Percentiles rank a stretch among this genome's conserved stretches.
phyloP scores from a whole-genome alignment of 2,113 vertebrate species.

The Protobothrops mucrosquamatus region DNA sequence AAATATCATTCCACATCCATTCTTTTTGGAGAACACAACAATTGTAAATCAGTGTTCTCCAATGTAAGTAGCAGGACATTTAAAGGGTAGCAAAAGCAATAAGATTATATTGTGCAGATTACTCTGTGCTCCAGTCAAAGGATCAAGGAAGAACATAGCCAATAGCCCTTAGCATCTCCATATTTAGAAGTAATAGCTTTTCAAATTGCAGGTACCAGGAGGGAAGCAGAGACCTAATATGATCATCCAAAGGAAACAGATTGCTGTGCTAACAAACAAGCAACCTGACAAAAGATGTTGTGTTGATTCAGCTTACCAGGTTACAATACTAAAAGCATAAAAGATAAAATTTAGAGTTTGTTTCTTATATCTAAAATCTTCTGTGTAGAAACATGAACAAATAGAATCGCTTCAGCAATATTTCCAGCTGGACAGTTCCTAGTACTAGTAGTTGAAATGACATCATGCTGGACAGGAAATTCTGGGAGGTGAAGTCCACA shows the following conservation, averaged over 20 bases:
- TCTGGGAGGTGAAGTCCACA: not conserved
- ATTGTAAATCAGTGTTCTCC: not conserved
- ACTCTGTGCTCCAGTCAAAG: not conserved
- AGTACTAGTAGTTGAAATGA: not conserved
- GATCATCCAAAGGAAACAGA: not conserved
- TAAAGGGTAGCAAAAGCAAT: not conserved
- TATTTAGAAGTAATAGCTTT: not conserved
- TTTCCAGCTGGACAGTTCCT: not conserved
- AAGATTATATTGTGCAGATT: not conserved
- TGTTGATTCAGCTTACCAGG: not conserved
- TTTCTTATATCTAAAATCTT: not conserved
- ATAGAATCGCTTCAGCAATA: not conserved
- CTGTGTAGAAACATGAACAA: not conserved
- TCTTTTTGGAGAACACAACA: not conserved
- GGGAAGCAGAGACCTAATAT: not conserved
- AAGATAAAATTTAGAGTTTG: not conserved
- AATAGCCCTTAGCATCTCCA: not conserved
- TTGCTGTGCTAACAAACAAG: not conserved
- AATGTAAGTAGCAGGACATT: not conserved
- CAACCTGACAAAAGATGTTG: not conserved
- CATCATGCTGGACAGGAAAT: not conserved
- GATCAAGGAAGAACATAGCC: not conserved
- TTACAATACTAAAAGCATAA: not conserved
- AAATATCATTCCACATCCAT: not conserved
- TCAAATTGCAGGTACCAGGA: not conserved